Evolutionary conservation across 2,797 vertebrate genomes (phyloP).

Genomic region (Parotocinclus haroldoi): DNA sequence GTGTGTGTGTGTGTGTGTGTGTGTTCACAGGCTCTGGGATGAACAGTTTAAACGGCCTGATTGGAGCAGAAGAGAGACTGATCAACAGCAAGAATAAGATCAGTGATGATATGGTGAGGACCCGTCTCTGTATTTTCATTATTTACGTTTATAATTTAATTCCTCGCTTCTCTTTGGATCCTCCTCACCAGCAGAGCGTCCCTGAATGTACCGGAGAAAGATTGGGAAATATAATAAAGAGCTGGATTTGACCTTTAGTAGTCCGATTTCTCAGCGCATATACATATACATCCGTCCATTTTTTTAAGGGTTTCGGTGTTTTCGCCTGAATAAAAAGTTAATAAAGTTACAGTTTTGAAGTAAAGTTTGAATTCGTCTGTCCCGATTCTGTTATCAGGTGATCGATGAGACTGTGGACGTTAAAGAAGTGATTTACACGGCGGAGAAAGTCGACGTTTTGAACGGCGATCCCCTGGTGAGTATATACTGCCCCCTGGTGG

Average conservation of each 20-base stretch:
- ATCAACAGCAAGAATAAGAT: slow-evolving; percentile 91
- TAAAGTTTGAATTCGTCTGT: slow-evolving; percentile 60
- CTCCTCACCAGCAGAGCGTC: too few species aligned
- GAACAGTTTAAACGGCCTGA: slow-evolving; percentile 83
- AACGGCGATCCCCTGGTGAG: slow-evolving; percentile 86
- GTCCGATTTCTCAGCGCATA: too few species aligned
- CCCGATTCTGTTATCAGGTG: slow-evolving; percentile 86
- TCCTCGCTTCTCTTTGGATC: too few species aligned
- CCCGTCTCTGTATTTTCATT: not conserved
- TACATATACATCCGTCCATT: too few species aligned
- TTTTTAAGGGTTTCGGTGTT: too few species aligned
- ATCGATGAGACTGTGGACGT: slow-evolving; percentile 96
- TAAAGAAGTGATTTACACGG: slow-evolving; percentile 90
- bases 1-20: not conserved
- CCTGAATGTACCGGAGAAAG: too few species aligned
- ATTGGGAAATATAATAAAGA: too few species aligned
- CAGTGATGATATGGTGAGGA: slow-evolving; percentile 87
- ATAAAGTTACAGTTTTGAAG: too few species aligned
- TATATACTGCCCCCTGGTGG: slow-evolving; percentile 63
- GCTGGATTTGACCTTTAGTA: too few species aligned
- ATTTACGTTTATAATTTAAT: too few species aligned
- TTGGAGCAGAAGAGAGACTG: slow-evolving; percentile 87
- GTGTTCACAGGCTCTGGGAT: slow-evolving; percentile 82
- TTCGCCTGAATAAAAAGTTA: too few species aligned
- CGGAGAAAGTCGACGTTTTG: slow-evolving; percentile 88